Conservation (phyloP, 2,797 vertebrate species). For the Myotis findleyi region DNA sequence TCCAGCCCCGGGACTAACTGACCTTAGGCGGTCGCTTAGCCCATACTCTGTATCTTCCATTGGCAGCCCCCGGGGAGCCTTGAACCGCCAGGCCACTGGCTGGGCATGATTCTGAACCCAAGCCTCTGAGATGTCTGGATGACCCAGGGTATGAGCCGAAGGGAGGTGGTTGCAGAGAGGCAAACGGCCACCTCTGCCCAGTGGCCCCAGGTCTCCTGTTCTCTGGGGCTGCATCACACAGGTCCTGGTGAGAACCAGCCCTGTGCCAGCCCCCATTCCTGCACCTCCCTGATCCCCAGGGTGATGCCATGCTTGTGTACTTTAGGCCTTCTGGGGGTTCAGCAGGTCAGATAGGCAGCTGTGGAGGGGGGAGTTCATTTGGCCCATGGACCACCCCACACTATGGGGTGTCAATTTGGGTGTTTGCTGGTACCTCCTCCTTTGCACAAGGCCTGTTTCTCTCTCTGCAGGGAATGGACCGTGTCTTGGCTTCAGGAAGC, state of each 20-base stretch:
- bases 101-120: not conserved
- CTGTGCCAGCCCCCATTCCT: not conserved
- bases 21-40: not conserved
- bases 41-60: not conserved
- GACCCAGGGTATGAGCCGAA: not conserved
- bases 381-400: not conserved
- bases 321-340: not conserved
- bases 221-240: not conserved
- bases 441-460: slow-evolving; percentile 54
- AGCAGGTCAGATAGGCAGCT: not conserved
- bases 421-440: not conserved
- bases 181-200: not conserved
- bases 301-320: not conserved
- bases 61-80: not conserved
- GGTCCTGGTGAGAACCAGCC: not conserved
- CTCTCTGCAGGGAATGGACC: slow-evolving; percentile 91
- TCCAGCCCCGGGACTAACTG: not conserved
- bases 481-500: slow-evolving; percentile 96
- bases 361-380: not conserved
- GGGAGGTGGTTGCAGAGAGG: not conserved
- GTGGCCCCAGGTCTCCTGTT: not conserved
- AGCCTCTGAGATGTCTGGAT: not conserved
- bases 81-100: not conserved
- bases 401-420: not conserved
- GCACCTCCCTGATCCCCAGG: not conserved